These are phyloP conservation scores for Bellardia pandia DNA, from an alignment of 2,888 invertebrate species.

Conservation along the genomic window DNA sequence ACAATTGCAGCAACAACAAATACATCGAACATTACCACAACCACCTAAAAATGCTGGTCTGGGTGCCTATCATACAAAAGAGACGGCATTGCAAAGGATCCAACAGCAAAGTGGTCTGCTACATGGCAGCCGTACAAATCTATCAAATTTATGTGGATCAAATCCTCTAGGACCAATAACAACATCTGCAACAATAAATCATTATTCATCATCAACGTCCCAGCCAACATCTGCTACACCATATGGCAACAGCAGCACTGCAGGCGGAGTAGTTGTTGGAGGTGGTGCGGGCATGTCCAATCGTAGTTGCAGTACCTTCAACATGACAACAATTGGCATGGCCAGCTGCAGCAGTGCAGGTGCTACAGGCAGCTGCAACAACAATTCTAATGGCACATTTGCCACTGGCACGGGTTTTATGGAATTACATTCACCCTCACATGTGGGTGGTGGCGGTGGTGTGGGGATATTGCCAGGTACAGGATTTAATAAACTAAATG, in stretches of 20 bases:
- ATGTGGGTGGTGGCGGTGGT: slow-evolving; percentile 21
- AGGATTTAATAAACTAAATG: slow-evolving; percentile 63
- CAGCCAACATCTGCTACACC: slow-evolving; percentile 18
- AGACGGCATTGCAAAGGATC: slow-evolving; percentile 78
- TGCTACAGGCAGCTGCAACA: background rate
- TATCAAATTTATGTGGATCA: slow-evolving; percentile 72
- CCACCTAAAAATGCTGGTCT: slow-evolving; percentile 77
- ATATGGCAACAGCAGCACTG: slow-evolving; percentile 51
- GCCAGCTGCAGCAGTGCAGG: slow-evolving; percentile 5
- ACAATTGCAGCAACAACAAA: slow-evolving; percentile 67
- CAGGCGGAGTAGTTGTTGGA: slow-evolving; percentile 39
- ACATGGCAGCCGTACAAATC: slow-evolving; percentile 74
- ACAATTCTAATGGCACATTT: slow-evolving; percentile 63
- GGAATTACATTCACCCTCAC: slow-evolving; percentile 70
- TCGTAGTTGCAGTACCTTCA: slow-evolving; percentile 68
- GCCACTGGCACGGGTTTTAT: slow-evolving; percentile 63
- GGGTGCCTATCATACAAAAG: slow-evolving; percentile 78
- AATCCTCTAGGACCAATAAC: slow-evolving; percentile 71
- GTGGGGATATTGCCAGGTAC: slow-evolving; percentile 6
- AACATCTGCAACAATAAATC: slow-evolving; percentile 66
- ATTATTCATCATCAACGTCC: slow-evolving; percentile 65
- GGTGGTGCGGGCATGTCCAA: slow-evolving; percentile 31
- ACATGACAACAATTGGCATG: slow-evolving; percentile 64
- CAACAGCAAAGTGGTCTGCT: slow-evolving; percentile 80
- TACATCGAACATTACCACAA: slow-evolving; percentile 78